Evolutionary conservation across 2,797 vertebrate species (phyloP).

Genomic region (Pitangus sulphuratus): DNA sequence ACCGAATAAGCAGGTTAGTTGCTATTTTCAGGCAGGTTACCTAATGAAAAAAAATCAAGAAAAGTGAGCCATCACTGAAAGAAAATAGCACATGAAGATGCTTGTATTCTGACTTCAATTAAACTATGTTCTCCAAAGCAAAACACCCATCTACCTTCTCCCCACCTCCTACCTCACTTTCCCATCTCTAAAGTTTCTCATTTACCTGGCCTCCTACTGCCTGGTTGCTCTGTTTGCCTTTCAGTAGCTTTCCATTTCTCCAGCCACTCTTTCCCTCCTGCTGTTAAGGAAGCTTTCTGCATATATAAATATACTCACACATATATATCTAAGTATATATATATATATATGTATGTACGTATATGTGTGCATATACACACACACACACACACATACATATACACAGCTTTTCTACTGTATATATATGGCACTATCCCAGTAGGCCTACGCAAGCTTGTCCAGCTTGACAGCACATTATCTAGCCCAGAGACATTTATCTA

Average conservation of each 20-base stretch:
- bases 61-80: neutral
- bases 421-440: neutral
- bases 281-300: neutral
- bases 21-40: neutral
- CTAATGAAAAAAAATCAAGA: neutral
- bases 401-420: no score
- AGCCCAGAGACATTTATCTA: neutral
- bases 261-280: neutral
- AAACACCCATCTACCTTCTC: neutral
- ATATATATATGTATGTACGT: no score
- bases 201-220: neutral
- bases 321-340: no score
- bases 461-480: neutral
- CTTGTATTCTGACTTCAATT: neutral
- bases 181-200: neutral
- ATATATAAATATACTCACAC: no score
- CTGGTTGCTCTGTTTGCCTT: neutral
- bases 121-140: neutral
- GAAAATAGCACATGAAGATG: neutral
- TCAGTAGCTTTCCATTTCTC: neutral
- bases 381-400: no score
- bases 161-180: neutral
- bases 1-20: neutral
- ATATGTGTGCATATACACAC: no score
- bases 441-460: neutral